Evolutionary conservation across 2,888 invertebrate species (phyloP).

Genomic region (Acheta domesticus): DNA sequence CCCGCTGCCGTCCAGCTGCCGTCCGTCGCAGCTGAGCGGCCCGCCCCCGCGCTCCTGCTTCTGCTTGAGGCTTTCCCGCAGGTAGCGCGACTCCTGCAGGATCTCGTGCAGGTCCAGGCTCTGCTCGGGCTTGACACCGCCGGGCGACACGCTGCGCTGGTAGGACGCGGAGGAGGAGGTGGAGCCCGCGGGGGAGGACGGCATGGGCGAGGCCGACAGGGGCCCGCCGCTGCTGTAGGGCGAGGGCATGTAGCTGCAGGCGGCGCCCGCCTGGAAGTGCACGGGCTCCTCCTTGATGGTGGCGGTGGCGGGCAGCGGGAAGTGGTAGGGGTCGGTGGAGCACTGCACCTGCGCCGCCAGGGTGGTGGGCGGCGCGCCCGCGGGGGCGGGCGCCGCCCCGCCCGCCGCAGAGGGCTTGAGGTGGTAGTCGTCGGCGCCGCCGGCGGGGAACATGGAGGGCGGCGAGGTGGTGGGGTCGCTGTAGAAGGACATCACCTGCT

Average conservation of each 20-base stretch:
- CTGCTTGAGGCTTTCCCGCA: conserved; percentile 46
- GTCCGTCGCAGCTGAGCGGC: not conserved
- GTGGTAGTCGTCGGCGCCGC: conserved; percentile 25
- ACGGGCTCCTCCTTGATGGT: conserved; percentile 39
- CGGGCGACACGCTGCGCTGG: conserved; percentile 41
- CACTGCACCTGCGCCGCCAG: conserved; percentile 50
- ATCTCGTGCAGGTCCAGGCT: conserved; percentile 61
- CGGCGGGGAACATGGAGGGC: conserved; percentile 35
- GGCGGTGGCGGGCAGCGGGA: conserved; percentile 55
- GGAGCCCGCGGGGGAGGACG: conserved; percentile 29
- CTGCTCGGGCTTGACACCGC: conserved; percentile 56
- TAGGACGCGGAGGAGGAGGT: conserved; percentile 33
- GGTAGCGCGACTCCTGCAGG: conserved; percentile 56
- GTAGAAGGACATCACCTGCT: conserved; percentile 35
- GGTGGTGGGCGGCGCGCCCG: conserved; percentile 48
- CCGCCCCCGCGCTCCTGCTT: not conserved
- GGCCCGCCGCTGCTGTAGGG: not conserved
- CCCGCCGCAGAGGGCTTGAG: not conserved
- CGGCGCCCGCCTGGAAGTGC: too few relatives aligned
- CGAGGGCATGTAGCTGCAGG: conserved; percentile 4
- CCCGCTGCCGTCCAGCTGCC: not conserved
- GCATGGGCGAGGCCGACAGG: conserved; percentile 26
- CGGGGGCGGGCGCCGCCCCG: not conserved
- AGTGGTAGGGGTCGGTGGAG: conserved; percentile 46
- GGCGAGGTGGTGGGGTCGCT: conserved; percentile 33